Evolutionary conservation across 2,797 vertebrate genomes (phyloP), one percentile per base, ranked within the genome.

Genomic region (Ispidina picta): DNA sequence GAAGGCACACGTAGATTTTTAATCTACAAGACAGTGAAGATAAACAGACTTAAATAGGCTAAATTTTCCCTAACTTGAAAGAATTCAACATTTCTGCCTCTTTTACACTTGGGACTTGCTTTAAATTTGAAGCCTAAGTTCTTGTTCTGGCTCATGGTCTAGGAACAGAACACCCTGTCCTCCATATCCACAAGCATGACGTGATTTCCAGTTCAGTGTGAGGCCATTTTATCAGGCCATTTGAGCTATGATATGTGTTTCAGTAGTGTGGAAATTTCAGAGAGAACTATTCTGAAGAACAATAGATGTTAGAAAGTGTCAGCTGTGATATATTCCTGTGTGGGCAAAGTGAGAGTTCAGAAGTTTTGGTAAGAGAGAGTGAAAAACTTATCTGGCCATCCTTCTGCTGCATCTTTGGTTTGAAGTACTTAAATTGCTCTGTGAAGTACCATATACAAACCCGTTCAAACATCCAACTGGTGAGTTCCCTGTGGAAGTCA

Each of bases 1-100:
- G 0, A 48, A 90, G 41, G 33, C 25, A 87, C 25, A 48, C 19
- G 33, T 46, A 28, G 3, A 71, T 31, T 55, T 90, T 93, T 84
- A 88, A 88, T 84, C 84, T 87, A 51, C n/a, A 51, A 63, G 22
- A 86, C 22, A 48, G 93, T 88, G 56, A 83, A 89, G 60, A 83
- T 72, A 95, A 88, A 81, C 51, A 44, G 35, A 15, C 48, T 92
- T 63, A 65, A 79, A 69, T 11, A 87, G 62, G 31, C 16, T 69
- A 48, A 63, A 65, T 84, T 85, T 95, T 70, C 44, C 26, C 20
- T 66, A 52, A 71, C 43, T 63, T 76, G 54, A 46, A 79, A 41
- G n/a, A 71, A 6, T 3, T 62, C 26, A 51, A 26, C 12, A 10
- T 72, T 81, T 28, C 46, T 69, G 12, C 8, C 25, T 26, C 21